Conservation (phyloP, 2,797 vertebrate species). For the Falco concolor region DNA sequence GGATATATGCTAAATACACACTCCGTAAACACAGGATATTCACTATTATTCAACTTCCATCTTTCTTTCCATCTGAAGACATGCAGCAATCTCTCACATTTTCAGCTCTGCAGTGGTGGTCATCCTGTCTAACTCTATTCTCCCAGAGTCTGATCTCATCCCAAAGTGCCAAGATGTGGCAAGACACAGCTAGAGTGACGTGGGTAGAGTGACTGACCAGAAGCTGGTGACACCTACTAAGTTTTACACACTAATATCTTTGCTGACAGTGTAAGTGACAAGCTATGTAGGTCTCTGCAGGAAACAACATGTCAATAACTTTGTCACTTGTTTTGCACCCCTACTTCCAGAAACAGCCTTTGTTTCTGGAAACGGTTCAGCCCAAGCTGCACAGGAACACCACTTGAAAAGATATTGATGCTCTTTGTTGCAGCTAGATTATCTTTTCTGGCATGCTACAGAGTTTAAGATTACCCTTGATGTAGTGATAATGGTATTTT, state of each 20-base stretch:
- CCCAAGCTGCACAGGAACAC: background rate
- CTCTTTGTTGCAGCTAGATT: background rate
- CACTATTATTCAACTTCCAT: background rate
- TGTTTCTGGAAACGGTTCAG: background rate
- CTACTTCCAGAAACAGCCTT: background rate
- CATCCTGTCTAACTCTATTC: background rate
- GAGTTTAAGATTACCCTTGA: background rate
- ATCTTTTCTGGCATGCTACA: background rate
- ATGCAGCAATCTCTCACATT: background rate
- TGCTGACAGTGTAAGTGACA: background rate
- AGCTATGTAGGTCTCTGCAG: background rate
- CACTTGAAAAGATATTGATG: background rate
- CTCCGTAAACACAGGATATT: background rate
- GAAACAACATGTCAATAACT: background rate
- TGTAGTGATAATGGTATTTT: background rate
- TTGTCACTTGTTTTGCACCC: background rate
- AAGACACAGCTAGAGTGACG: background rate
- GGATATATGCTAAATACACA: background rate
- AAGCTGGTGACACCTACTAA: background rate
- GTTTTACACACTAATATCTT: background rate
- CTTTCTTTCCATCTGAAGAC: background rate
- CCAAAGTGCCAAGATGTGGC: fast-evolving
- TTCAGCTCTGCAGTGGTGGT: background rate
- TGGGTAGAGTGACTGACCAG: background rate
- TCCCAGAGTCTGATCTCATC: background rate